Evolutionary conservation across 2,113 vertebrate genomes (phyloP).

Genomic region (Condylura cristata): DNA sequence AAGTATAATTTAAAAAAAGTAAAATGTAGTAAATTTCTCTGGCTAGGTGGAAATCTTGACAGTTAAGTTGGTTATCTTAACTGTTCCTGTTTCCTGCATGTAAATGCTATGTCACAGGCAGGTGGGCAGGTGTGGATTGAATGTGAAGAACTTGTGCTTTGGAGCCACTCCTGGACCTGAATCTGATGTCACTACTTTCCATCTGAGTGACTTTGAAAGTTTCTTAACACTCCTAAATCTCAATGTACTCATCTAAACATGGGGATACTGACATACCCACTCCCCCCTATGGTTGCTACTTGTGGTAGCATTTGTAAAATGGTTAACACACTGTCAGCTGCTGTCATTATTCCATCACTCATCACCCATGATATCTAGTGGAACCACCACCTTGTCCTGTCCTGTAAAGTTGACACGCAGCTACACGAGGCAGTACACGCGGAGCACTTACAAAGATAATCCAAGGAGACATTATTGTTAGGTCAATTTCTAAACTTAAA

Average conservation of each 20-base stretch:
- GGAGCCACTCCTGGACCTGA: background rate
- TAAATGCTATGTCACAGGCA: accelerated
- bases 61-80: background rate
- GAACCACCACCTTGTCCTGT: background rate
- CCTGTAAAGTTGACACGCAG: background rate
- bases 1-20: too few species aligned
- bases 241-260: background rate
- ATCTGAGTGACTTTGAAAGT: background rate
- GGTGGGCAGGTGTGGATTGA: background rate
- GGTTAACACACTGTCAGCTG: background rate
- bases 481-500: constrained; percentile 47
- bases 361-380: background rate
- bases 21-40: too few species aligned
- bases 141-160: background rate
- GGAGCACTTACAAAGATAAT: background rate
- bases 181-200: background rate
- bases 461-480: background rate
- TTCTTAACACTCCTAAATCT: background rate
- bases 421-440: background rate
- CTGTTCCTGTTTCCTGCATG: background rate
- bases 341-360: background rate
- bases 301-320: background rate
- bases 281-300: background rate
- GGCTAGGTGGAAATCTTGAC: background rate
- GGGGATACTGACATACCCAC: background rate